phyloP scores from a whole-genome alignment of 2,113 vertebrate genomes.

The Alaudala cheleensis region DNA sequence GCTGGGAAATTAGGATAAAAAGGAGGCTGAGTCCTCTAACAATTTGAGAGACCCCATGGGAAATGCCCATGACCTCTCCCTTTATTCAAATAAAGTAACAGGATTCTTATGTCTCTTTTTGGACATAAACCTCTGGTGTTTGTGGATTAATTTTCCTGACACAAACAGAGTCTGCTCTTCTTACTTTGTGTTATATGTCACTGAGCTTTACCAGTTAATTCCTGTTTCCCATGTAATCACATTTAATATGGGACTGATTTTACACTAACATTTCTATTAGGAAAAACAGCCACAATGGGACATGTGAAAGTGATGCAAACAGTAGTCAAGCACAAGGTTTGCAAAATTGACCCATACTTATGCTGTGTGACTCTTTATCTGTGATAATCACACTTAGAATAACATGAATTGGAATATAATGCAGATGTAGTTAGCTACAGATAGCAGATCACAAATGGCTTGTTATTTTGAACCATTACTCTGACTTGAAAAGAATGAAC shows the following conservation, averaged over 20 bases:
- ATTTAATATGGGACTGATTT: neutral
- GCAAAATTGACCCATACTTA: neutral
- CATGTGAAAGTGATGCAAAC: neutral
- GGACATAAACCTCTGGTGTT: neutral
- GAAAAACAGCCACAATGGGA: neutral
- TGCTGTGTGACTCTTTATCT: neutral
- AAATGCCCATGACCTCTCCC: neutral
- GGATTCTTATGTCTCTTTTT: neutral
- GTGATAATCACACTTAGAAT: neutral
- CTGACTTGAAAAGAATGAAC: neutral
- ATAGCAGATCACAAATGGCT: neutral
- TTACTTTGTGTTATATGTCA: neutral
- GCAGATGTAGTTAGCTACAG: neutral
- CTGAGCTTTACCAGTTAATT: neutral
- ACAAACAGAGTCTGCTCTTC: neutral
- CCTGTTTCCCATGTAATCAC: neutral
- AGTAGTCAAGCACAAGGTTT: neutral
- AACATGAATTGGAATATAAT: neutral
- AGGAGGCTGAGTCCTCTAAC: neutral
- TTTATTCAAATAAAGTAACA: neutral
- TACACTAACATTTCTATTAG: neutral
- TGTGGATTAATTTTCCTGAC: neutral
- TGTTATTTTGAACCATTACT: neutral
- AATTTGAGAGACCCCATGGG: neutral
- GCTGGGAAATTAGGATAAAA: neutral